Conservation (phyloP, 2,888 invertebrate genomes). For the Ophion slaviceki region DNA sequence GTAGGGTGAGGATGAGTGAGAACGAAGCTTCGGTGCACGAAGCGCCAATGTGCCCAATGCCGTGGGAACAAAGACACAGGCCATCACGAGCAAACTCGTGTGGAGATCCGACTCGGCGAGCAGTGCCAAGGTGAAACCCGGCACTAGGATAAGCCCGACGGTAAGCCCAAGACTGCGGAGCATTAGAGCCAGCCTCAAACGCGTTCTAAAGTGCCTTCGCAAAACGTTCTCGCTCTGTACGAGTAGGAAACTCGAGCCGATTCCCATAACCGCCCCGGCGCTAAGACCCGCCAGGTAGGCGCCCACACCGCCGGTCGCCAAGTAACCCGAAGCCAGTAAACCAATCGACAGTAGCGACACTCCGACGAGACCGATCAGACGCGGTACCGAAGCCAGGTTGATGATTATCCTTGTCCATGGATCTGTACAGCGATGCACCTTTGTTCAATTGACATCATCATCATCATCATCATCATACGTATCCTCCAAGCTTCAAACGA, state of each 20-base stretch:
- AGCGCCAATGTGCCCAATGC: slow-evolving; percentile 73
- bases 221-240: slow-evolving; percentile 75
- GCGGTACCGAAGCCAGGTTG: slow-evolving; percentile 77
- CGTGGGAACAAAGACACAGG: slow-evolving; percentile 74
- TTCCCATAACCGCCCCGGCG: slow-evolving; percentile 80
- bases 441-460: slow-evolving; percentile 56
- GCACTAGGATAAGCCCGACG: slow-evolving; percentile 73
- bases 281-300: slow-evolving; percentile 78
- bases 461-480: slow-evolving; percentile 14
- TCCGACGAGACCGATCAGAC: slow-evolving; percentile 77
- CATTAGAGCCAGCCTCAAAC: slow-evolving; percentile 70
- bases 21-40: slow-evolving; percentile 63
- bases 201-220: slow-evolving; percentile 74
- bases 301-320: slow-evolving; percentile 79
- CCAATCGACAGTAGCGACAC: slow-evolving; percentile 75
- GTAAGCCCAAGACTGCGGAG: slow-evolving; percentile 74
- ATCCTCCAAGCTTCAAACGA: slow-evolving; percentile 49
- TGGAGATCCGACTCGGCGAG: slow-evolving; percentile 70
- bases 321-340: slow-evolving; percentile 77
- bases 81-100: slow-evolving; percentile 73
- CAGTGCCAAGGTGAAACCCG: slow-evolving; percentile 72
- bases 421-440: slow-evolving; percentile 81
- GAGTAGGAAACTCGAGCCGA: slow-evolving; percentile 77
- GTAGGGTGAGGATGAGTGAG: slow-evolving; percentile 68
- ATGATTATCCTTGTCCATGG: slow-evolving; percentile 86